Evolutionary conservation across 2,797 vertebrate species (phyloP), one percentile per base, ranked within the genome.

Genomic region (Spondyliosoma cantharus): DNA sequence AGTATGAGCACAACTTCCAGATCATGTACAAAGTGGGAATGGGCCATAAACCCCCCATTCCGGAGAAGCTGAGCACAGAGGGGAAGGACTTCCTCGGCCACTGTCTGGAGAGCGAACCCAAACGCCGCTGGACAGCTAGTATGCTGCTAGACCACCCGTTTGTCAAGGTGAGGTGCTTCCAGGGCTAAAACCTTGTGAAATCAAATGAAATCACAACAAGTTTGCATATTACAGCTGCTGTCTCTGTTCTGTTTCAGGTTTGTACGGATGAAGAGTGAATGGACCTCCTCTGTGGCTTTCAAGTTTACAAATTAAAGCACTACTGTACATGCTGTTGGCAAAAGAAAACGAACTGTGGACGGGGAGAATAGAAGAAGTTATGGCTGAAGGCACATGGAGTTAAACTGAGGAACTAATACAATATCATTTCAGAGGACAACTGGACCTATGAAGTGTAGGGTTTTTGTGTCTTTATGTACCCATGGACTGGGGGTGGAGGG

Each of bases 1-100:
- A 99, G 86, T 99, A 98, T 0, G 98, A 99, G 87, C 98, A 99
- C 95, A 99, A 99, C 94, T 99, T 99, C 90, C 98, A 99, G 95
- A 99, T 99, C 75, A 99, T 99, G 98, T 99, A 99, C 90, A 97
- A 96, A 94, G 98, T 99, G 84, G 98, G 98, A 19, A 99, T 99
- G 98, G 98, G 98, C 57, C 97, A 99, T 84, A 99, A 98, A 89
- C 98, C 98, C 0, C 97, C 98, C 3, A 96, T 98, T 89, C 98
- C 98, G 0, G 98, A 99, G 88, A 96, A 97, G 86, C 92, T 99
- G 88, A 99, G 97, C 93, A 97, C 96, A 0, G 98, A 99, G 93
- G 98, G 98, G 53, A 99, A 99, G 91, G 98, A 98, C 90, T 99
- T 97, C 92, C 96, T 99, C 29, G 93, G 94, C 24, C 97, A 97